Evolutionary conservation across 2,113 vertebrate genomes (phyloP).

Genomic region (Rhombomys opimus): DNA sequence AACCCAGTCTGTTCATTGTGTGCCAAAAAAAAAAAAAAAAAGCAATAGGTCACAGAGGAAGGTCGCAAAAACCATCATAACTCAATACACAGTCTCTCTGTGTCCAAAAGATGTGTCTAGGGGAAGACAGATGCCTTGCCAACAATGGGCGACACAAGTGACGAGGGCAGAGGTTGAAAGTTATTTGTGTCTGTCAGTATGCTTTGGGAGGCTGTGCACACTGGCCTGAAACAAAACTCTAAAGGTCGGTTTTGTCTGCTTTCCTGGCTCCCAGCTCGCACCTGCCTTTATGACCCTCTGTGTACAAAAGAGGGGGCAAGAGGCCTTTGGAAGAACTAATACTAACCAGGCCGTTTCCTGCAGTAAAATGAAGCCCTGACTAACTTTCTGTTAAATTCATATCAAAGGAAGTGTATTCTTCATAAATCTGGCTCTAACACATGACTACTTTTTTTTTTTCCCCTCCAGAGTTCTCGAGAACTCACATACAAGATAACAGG

Average conservation of each 20-base stretch:
- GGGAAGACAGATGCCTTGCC: slow-evolving; percentile 66
- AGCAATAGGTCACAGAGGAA: slow-evolving; percentile 23
- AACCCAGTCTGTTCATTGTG: slow-evolving; percentile 10
- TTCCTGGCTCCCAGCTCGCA: slow-evolving; percentile 51
- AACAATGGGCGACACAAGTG: slow-evolving; percentile 68
- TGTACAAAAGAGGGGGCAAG: slow-evolving; percentile 41
- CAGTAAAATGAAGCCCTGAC: slow-evolving; percentile 25
- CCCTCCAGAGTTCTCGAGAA: not conserved
- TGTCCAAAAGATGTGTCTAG: slow-evolving; percentile 66
- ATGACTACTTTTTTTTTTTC: not conserved
- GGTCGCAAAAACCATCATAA: slow-evolving; percentile 42
- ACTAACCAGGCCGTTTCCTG: slow-evolving; percentile 54
- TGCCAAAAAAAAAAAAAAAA: slow-evolving; percentile 44
- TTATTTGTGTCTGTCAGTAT: slow-evolving; percentile 75
- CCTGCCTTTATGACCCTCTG: slow-evolving; percentile 63
- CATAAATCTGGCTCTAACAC: not conserved
- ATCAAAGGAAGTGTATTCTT: not conserved
- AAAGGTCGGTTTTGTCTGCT: slow-evolving; percentile 76
- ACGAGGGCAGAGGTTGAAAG: slow-evolving; percentile 78
- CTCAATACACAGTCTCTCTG: slow-evolving; percentile 48
- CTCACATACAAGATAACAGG: not conserved
- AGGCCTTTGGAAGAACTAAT: slow-evolving; percentile 45
- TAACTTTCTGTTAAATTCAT: slow-evolving; percentile 36
- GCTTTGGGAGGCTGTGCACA: slow-evolving; percentile 61
- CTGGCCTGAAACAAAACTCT: slow-evolving; percentile 74